Evolutionary conservation across 1,140 invertebrate species (phyloP), one percentile per base, ranked within the genome.

Genomic region (Carposina sasakii): DNA sequence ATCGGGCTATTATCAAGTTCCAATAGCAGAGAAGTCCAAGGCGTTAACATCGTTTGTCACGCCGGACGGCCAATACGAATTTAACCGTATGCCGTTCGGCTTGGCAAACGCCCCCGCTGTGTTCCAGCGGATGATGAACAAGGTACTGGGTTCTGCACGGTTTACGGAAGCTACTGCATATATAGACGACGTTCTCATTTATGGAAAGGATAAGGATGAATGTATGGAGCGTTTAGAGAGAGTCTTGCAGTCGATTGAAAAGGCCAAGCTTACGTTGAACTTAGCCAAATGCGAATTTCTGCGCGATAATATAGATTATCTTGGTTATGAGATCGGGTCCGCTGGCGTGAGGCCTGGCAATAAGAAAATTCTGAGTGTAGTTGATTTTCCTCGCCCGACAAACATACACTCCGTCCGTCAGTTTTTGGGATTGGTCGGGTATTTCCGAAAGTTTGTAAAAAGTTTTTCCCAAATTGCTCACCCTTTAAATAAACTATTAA

Each of bases 11-110:
- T 39, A 39, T 12, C 36, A 39, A 20, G 22, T 39, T 20, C 36
- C 36, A 15, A 39, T 39, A 20, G 36, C 17, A 39, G 5, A 20
- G 15, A 12, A 21, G 8, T 21, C 19, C 22, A 17, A 20, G 10
- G 19, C 20, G 20, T 22, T 39, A 10, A 39, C 36, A 10, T 17
- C 36, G 15, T 39, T 39, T 22, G 36, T 39, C 22, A 39, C 36
- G 3, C 36, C 36, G 15, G 52, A 67, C 33, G 74, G 71, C 5
- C 60, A 67, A 12, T 86, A 47, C 17, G 52, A 37, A 39, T 75
- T 12, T 17, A 31, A 21, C 0, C 51, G 2, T 49, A 64, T 63
- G 8, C 65, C 65, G 9, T 73, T 73, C 49, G 62, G 70, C 9
- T 26, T 70, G 2, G 56, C 50, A 10, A 71, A 63, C 49, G 60